Base-by-base conservation (phyloP, 2,888 invertebrate genomes). In the Macrosiphum euphorbiae region DNA sequence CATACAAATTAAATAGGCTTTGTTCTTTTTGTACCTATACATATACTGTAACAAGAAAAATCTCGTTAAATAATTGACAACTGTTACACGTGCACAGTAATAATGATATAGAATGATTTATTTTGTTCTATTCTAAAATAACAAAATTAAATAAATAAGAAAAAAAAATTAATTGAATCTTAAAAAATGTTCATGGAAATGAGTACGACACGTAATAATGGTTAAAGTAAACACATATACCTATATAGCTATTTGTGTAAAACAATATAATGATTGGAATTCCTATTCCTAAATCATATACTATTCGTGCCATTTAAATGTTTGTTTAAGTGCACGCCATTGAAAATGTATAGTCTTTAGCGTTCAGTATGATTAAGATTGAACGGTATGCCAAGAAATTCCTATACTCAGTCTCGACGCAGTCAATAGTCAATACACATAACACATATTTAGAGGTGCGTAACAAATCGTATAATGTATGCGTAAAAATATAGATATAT, bases 331-430 rank as follows among this genome's bases (percentile, higher is more conserved):
- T 44, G 47, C 61, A 20, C 8, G 8, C 61, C 13, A 16, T 26
- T 26, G 28, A 44, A 89, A 89, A 44, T 3, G 47, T 61, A 41
- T 61, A 61, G 44, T 24, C 35, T 35, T 58, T 58, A 58, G 58
- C 55, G 41, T 90, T 78, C n/a, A 5, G 52, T 44, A 84, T 13
- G 91, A 90, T 90, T 90, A 78, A 85, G 91, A 91, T 91, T 91
- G 91, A 91, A 84, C 55, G 91, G 16, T 52, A 52, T 55, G 84
- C 52, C 84, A n/a, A 84, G 91, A 26, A 91, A 67, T 52, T 41
- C 91, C 84, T 55, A 55, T 84, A 35, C 52, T 24, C 26, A 41
- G 61, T 67, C 52, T 52, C 41, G 7, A 52, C 35, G 20, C 35
- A 35, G 86, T 47, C 47, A 26, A 41, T 41, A 44, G 26, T 28